Evolutionary conservation across 2,888 invertebrate species (phyloP).

Genomic region (Heliconius ismenius): DNA sequence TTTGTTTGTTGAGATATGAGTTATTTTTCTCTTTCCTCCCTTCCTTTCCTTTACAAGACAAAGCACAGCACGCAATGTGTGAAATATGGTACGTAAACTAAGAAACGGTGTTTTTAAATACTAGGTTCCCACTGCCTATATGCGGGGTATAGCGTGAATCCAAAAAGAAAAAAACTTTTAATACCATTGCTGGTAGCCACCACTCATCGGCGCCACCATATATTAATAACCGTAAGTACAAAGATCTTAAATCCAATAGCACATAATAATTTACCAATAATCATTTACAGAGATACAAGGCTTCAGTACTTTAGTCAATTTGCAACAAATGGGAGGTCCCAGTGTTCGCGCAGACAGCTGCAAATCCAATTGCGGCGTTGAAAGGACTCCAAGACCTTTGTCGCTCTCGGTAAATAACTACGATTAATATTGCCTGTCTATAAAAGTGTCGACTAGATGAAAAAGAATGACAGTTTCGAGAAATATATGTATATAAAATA

Average conservation of each 20-base stretch:
- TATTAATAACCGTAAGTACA: too few relatives aligned
- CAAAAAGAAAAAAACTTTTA: too few relatives aligned
- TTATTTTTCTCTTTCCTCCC: too few relatives aligned
- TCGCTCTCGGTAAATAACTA: slow-evolving; percentile 36
- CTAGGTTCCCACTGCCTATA: too few relatives aligned
- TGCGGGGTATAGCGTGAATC: too few relatives aligned
- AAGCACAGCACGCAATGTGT: too few relatives aligned
- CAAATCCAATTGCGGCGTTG: slow-evolving; percentile 34
- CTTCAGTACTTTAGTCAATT: slow-evolving; percentile 3
- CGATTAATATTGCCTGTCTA: slow-evolving; percentile 28
- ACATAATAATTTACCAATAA: neutral
- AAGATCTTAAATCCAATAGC: neutral
- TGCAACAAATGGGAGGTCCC: slow-evolving; percentile 21
- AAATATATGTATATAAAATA: neutral
- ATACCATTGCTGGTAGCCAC: too few relatives aligned
- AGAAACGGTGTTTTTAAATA: too few relatives aligned
- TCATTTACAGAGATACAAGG: neutral
- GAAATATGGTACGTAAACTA: too few relatives aligned
- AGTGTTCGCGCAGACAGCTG: slow-evolving; percentile 28
- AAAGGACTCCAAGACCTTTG: slow-evolving; percentile 32
- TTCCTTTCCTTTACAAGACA: too few relatives aligned
- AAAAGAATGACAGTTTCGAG: slow-evolving; percentile 15
- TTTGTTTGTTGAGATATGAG: too few relatives aligned
- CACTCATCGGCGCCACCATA: too few relatives aligned
- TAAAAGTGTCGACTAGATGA: slow-evolving; percentile 23